A percentile compares a stretch with the other conserved stretches of the same genome.
These are phyloP conservation scores for Theodoxus fluviatilis DNA, from an alignment of 2,888 invertebrate genomes.

Conservation along the genomic window DNA sequence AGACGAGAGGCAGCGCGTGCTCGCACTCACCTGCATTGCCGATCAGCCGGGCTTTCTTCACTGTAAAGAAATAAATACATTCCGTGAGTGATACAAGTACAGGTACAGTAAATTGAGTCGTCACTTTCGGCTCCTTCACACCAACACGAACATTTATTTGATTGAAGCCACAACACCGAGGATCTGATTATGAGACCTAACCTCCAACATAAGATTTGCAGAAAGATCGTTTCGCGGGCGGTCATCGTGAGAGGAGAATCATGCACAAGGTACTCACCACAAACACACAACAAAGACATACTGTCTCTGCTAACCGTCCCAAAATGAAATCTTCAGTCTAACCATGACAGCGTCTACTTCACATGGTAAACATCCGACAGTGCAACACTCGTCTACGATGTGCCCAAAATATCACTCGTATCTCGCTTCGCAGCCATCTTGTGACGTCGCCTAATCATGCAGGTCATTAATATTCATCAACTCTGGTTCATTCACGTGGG, in stretches of 20 bases:
- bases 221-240: too few species aligned
- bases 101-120: background rate
- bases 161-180: too few species aligned
- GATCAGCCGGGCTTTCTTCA: constrained; percentile 87
- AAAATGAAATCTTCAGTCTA: constrained; percentile 21
- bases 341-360: constrained; percentile 30
- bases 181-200: too few species aligned
- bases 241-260: too few species aligned
- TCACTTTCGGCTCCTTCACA: too few species aligned
- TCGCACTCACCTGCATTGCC: constrained; percentile 79
- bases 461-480: constrained; percentile 42
- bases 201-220: too few species aligned
- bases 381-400: constrained; percentile 26
- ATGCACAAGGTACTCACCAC: constrained; percentile 43
- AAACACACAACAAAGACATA: constrained; percentile 53
- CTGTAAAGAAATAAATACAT: constrained; percentile 74
- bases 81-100: background rate
- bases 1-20: background rate
- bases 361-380: constrained; percentile 6
- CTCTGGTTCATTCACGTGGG: constrained; percentile 18
- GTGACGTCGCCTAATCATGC: constrained; percentile 39
- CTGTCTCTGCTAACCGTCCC: constrained; percentile 27
- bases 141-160: too few species aligned
- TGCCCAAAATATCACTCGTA: constrained; percentile 23
- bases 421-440: constrained; percentile 30